These are phyloP conservation scores for Drosophila heteroneura DNA, from an alignment of 2,888 invertebrate species.

Conservation along the genomic window DNA sequence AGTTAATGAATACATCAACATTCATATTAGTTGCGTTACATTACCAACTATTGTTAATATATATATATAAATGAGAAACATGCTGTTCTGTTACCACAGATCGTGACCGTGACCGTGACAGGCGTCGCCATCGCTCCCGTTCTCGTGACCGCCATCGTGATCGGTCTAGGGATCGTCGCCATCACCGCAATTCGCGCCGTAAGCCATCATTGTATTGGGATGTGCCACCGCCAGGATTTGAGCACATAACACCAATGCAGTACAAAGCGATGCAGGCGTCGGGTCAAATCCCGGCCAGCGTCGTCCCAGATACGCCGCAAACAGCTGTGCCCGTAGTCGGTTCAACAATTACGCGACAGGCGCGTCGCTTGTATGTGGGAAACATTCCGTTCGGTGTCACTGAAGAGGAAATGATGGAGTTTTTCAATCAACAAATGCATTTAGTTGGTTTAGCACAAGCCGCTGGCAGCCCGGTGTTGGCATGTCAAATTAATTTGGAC, in stretches of 20 bases:
- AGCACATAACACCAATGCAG: conserved; percentile 98
- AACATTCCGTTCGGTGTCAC: conserved; percentile 99
- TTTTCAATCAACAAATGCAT: conserved; percentile 99
- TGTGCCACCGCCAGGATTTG: conserved; percentile 99
- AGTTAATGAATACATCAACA: neutral
- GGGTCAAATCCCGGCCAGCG: conserved; percentile 97
- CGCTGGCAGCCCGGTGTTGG: conserved; percentile 98
- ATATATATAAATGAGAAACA: neutral
- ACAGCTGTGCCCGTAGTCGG: conserved; percentile 99
- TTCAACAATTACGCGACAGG: conserved; percentile 98
- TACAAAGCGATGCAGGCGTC: conserved; percentile 95
- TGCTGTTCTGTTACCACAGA: conserved; percentile 34
- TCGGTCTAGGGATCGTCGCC: conserved; percentile 72
- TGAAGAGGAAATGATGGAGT: conserved; percentile 99
- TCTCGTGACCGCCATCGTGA: conserved; percentile 75
- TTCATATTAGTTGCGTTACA: neutral
- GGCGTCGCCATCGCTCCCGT: conserved; percentile 74
- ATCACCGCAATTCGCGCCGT: conserved; percentile 89
- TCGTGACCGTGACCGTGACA: conserved; percentile 68
- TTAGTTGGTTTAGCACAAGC: conserved; percentile 98
- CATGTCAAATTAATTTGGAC: conserved; percentile 99
- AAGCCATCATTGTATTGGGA: conserved; percentile 99
- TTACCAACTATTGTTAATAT: neutral
- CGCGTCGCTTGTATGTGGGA: conserved; percentile 97
- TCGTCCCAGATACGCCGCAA: conserved; percentile 96